Base-by-base conservation (phyloP, 2,888 invertebrate species). In the Sturmia bella region DNA sequence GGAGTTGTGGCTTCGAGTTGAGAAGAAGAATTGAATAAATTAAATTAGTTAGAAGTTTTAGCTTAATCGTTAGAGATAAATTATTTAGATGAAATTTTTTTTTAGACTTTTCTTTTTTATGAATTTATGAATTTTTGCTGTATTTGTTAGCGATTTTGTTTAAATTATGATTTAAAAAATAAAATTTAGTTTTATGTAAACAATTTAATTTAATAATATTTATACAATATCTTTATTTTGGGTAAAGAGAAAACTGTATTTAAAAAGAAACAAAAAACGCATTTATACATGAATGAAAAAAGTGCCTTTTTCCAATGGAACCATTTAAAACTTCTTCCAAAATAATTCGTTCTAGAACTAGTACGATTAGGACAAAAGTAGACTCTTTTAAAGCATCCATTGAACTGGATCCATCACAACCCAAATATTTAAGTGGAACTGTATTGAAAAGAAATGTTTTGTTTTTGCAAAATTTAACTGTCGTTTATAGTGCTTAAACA, bases 21-120 rank as follows among this genome's bases (percentile, higher is more conserved):
- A 32, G 27, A 4, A 6, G 5, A 45, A 9, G 9, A 32, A 32
- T 32, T 7, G 9, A 32, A 32, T 32, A 32, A 32, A 32, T 32
- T 7, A 32, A 32, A 27, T 57, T 32, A 32, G 4, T 32, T 32
- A 45, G 45, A 45, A 13, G 15, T 45, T 45, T 32, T 32, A 7
- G 32, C 32, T 45, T 12, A 17, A 57, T 59, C 17, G 57, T 37
- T 43, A 13, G 48, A 61, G 52, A 52, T 52, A 61, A 52, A 54
- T 70, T 57, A 69, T 45, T 52, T 56, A 66, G 27, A 7, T 27
- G n/a, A 54, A 54, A 27, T 74, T 63, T 45, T n/a, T 27, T 75
- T 66, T n/a, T n/a, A n/a, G 39, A 64, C 45, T 9, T 32, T 32
- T 32, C 7, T 32, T 32, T 32, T 9, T 32, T 32, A 9, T 3